Conservation (phyloP, 2,797 vertebrate species). For the Tapera naevia region DNA sequence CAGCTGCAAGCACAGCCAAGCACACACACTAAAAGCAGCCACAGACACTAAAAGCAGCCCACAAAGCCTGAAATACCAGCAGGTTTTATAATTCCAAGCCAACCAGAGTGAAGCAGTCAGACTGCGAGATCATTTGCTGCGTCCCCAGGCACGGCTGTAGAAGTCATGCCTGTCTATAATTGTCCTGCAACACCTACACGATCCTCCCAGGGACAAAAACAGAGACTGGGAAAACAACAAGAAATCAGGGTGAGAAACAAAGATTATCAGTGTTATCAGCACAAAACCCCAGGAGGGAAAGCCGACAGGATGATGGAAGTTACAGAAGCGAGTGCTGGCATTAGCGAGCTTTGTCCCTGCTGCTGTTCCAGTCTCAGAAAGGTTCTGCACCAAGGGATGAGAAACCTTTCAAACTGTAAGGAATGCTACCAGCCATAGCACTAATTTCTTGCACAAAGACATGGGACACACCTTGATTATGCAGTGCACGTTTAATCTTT, state of each 20-base stretch:
- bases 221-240: background rate
- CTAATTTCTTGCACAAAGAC: conserved; percentile 60
- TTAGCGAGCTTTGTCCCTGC: background rate
- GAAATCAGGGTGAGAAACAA: background rate
- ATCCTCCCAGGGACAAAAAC: background rate
- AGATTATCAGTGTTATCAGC: background rate
- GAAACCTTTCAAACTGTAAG: background rate
- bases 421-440: conserved; percentile 23
- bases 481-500: conserved; percentile 77
- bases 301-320: background rate
- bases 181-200: background rate
- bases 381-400: background rate
- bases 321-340: background rate
- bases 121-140: background rate
- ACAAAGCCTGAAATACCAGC: background rate
- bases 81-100: background rate
- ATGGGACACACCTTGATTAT: conserved; percentile 75
- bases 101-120: background rate
- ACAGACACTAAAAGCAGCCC: background rate
- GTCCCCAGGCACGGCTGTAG: background rate
- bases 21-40: background rate
- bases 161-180: background rate
- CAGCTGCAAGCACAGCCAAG: conserved; percentile 31
- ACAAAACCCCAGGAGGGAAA: background rate
- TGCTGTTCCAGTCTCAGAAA: background rate